Percentiles rank a stretch among this genome's conserved stretches.
Evolutionary conservation across 2,888 invertebrate genomes (phyloP).

Genomic region (Oscheius onirici): DNA sequence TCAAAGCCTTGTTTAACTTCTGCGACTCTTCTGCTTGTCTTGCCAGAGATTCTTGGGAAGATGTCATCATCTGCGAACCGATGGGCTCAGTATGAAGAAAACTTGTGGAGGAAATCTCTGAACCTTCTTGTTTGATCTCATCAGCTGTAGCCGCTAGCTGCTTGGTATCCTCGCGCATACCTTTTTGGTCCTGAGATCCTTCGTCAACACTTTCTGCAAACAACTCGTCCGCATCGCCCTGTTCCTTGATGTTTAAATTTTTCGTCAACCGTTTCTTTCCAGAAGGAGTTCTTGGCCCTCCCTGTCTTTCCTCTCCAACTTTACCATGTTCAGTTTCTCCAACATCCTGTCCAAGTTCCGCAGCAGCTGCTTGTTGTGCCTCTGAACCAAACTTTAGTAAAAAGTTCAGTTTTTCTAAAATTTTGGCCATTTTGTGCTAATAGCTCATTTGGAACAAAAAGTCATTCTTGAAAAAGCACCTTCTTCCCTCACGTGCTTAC

Average conservation of each 20-base stretch:
- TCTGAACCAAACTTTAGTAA: conserved; percentile 2
- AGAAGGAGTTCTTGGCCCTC: conserved; percentile 9
- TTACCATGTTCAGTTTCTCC: no score
- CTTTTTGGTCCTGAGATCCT: conserved; percentile 1
- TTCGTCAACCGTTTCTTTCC: conserved; percentile 24
- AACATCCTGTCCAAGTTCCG: background rate
- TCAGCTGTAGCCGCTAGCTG: background rate
- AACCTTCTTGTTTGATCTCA: background rate
- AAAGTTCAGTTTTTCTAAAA: background rate
- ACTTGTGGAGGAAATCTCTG: background rate
- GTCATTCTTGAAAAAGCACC: conserved; percentile 21
- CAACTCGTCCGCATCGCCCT: conserved; percentile 3
- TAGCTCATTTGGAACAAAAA: conserved; percentile 14
- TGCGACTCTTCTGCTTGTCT: conserved; percentile 8
- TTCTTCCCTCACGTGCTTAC: conserved; percentile 31
- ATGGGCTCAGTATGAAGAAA: conserved; percentile 3
- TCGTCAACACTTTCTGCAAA: conserved; percentile 17
- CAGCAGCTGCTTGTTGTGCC: background rate
- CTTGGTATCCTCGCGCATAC: background rate
- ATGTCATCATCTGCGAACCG: background rate
- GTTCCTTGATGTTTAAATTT: conserved; percentile 23
- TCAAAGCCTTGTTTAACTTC: conserved; percentile 4
- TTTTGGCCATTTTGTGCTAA: background rate
- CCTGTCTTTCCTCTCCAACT: background rate
- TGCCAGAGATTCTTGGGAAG: conserved; percentile 18